Base-by-base conservation (phyloP, 2,113 vertebrate species). In the Poecile atricapillus region DNA sequence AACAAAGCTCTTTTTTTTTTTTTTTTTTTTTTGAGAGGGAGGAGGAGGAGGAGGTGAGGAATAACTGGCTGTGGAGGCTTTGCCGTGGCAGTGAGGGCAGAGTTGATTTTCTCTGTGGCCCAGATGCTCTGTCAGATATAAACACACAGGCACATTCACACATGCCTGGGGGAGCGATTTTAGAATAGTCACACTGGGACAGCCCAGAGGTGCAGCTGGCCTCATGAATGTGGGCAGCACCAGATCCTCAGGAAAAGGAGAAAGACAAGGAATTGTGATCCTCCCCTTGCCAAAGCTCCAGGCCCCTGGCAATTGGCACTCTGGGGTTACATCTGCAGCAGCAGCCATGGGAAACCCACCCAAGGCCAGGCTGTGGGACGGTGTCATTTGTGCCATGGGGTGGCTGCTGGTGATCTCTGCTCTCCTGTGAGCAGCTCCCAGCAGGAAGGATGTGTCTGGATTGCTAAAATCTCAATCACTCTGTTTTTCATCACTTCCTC, bases 341-440 rank as follows among this genome's bases (percentile, higher is more conserved):
- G 4, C n/a, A 25, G 3, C 24, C 3, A 1, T 53, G n/a, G 55
- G 49, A 69, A 21, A 50, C 17, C 18, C 55, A 11, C 25, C 2
- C 41, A 6, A 33, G n/a, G 73, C 46, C 10, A 13, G 47, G 7
- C 56, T 5, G 13, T 11, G 15, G 31, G 60, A 47, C 30, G 23
- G 69, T 2, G 8, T 1, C 4, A 0, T 15, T 31, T 2, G 3
- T 86, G 46, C 49, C 44, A 1, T 8, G 47, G 64, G 56, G 7
- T 70, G 59, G 52, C 68, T 49, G 37, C 50, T 37, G 62, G 22
- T 65, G 25, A 23, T 35, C 60, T 19, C 52, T 55, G 22, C 4
- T 2, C 0, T 58, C 33, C 4, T 5, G 7, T 11, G 80, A 78
- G 56, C 74, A 46, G 52, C 60, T 62, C 50, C 55, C 33, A 60